Evolutionary conservation across 1,140 invertebrate species (phyloP), one percentile per base, ranked within the genome.

Genomic region (Stegodyphus dumicola): DNA sequence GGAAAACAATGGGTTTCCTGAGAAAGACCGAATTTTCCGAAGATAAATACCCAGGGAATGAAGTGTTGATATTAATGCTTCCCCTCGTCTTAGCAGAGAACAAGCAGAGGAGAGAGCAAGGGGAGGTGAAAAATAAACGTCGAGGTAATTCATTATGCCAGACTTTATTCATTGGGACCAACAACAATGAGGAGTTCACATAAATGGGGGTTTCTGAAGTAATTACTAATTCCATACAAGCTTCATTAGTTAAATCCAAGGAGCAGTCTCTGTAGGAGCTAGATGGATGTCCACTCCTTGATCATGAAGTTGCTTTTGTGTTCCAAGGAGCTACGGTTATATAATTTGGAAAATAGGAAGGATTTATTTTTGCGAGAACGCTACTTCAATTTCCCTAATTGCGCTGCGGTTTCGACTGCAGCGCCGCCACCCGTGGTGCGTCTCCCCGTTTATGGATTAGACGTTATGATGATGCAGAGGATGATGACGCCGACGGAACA

Each of bases 21-120:
- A 60, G n/a, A 77, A 77, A 52, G 75, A 77, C 75, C 75, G 33
- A 48, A 77, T 60, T 77, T 66, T 10, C 60, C 33, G 33, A 77
- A 77, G 75, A 77, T 77, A 48, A 77, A 77, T 77, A 17, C 60
- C 60, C 60, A 4, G 60, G 60, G 60, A 77, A 52, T 77, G 66
- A 77, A 77, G 75, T 77, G 60, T 66, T 77, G 75, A 77, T 77
- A 77, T 66, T 77, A 77, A 66, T 77, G 75, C 75, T 56, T 56
- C 53, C 33, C 33, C 33, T 33, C 33, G 33, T 33, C 33, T 33
- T 33, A 33, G 33, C 33, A 33, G 33, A 33, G 33, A 52, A 33
- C 17, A 13, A 65, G 10, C 69, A 5, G 66, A 67, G 9, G 75
- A 65, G 17, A 49, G 75, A 60, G 75, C 33, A 33, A n/a, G 51